A percentile compares a stretch with the other conserved stretches of the same genome.
phyloP scores from a whole-genome alignment of 2,113 vertebrate species.

The Romanogobio albipinnatus region DNA sequence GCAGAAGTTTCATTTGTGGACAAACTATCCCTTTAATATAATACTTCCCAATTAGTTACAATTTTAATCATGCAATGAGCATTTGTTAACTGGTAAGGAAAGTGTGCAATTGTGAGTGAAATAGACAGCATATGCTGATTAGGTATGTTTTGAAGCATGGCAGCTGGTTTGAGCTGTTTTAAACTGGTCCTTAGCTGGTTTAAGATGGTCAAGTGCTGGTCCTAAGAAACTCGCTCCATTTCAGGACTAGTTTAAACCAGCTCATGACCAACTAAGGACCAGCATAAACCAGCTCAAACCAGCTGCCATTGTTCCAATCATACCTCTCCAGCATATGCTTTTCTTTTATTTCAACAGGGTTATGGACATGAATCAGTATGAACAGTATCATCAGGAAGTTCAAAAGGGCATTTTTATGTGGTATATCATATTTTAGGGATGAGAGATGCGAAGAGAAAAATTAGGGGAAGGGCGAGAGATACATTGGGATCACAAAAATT shows the following conservation, averaged over 20 bases:
- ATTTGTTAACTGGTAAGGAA: background rate
- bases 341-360: no score
- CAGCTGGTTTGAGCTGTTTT: no score
- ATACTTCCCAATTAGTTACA: background rate
- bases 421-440: background rate
- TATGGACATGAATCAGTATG: background rate
- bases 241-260: no score
- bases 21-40: background rate
- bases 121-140: no score
- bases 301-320: no score
- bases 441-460: background rate
- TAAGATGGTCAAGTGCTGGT: no score
- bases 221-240: no score
- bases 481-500: background rate
- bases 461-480: background rate
- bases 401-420: conserved; percentile 8
- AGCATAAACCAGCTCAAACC: no score
- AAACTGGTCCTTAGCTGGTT: no score
- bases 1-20: background rate
- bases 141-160: no score
- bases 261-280: no score
- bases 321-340: no score
- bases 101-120: background rate
- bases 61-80: background rate
- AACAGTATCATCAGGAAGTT: background rate